A percentile compares a stretch with the other conserved stretches of the same genome.
phyloP scores from a whole-genome alignment of 2,888 invertebrate genomes.

The Anthophora plumipes region DNA sequence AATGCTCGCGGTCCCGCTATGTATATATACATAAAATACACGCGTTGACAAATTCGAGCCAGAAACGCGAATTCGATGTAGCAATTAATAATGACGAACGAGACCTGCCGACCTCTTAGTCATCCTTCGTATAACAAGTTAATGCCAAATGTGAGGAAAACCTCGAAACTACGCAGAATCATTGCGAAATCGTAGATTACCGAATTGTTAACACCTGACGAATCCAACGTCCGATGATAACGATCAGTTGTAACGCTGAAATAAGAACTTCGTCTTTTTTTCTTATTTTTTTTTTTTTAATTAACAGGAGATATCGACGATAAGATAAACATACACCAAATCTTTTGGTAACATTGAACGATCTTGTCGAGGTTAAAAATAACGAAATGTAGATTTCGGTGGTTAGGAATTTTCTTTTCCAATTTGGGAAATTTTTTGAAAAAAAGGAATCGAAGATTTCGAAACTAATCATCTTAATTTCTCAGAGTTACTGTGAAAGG shows the following conservation, averaged over 20 bases:
- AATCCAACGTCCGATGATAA: background rate
- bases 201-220: background rate
- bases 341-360: too few species aligned
- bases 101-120: conserved; percentile 29
- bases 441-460: too few species aligned
- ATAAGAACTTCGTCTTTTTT: too few species aligned
- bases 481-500: background rate
- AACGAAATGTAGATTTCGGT: too few species aligned
- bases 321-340: too few species aligned
- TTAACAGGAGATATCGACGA: too few species aligned
- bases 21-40: conserved; percentile 47
- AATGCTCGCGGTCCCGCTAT: conserved; percentile 41
- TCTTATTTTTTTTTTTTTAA: too few species aligned
- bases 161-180: conserved; percentile 8
- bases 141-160: background rate
- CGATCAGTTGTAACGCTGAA: background rate
- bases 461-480: background rate
- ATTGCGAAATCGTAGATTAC: conserved; percentile 20
- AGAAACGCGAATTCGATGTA: conserved; percentile 49
- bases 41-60: conserved; percentile 47
- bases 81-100: conserved; percentile 53
- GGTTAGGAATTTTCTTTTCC: too few species aligned
- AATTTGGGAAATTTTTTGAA: too few species aligned
- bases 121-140: conserved; percentile 27
- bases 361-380: too few species aligned